Evolutionary conservation across 2,797 vertebrate genomes (phyloP), one percentile per base, ranked within the genome.

Genomic region (Glyptemys insculpta): DNA sequence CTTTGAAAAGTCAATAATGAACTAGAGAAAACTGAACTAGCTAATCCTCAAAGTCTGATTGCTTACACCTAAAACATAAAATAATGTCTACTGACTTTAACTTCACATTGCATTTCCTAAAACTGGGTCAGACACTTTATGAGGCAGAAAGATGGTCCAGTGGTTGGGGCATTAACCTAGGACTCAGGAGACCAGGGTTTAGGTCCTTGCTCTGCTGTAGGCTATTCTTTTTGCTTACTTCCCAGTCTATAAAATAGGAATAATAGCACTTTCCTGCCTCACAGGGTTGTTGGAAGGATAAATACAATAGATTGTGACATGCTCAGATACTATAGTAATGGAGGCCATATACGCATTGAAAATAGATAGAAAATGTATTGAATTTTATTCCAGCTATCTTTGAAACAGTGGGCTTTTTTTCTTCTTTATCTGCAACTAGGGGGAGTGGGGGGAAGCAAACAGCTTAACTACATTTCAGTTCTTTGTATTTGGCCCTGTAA

Each of bases 371-470:
- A 57, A 57, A 11, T 12, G 56, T 12, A 29, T 57, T 27, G 27
- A 57, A 10, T 57, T 29, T 29, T 57, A 27, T 57, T 57, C 12
- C 27, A 8, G 27, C n/a, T 72, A 41, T 72, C 37, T 72, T 25
- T 37, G 4, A 72, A 72, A 21, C 37, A 41, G n/a, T 41, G 37
- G 21, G 21, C 68, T 41, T 72, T 37, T 25, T 68, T 72, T 41
- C 29, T 62, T 62, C 19, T 72, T 41, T 72, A 78, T 47, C 25
- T 25, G 25, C 23, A 76, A 15, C 6, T 12, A 16, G 8, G 62
- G 34, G 31, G 18, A 0, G 65, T 2, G 8, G 1, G 16, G 34
- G 8, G 9, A 44, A 44, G 23, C 44, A 29, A 49, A 15, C 25
- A 49, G 29, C 27, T 78, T 78, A 49, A 47, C 27, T 15, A 18